Evolutionary conservation across 2,797 vertebrate species (phyloP).

Genomic region (Propithecus perrieri): DNA sequence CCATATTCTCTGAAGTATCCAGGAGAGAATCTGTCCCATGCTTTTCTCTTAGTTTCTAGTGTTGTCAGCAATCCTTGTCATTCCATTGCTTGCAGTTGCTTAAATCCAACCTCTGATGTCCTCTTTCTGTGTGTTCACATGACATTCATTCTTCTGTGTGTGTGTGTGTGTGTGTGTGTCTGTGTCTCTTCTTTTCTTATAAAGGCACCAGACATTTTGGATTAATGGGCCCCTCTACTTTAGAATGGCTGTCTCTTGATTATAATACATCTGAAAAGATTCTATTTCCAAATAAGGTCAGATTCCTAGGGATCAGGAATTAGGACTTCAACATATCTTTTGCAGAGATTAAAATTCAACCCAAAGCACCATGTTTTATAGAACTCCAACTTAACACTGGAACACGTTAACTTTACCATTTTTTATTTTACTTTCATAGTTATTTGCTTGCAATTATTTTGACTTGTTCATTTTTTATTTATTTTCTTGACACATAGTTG

Average conservation of each 20-base stretch:
- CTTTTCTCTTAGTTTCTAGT: neutral
- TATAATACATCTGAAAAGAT: neutral
- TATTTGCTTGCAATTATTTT: neutral
- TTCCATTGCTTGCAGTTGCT: neutral
- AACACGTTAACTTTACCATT: fast-evolving
- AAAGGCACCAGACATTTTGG: neutral
- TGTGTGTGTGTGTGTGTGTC: neutral
- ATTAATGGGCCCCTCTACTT: fast-evolving
- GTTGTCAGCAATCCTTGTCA: neutral
- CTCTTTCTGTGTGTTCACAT: neutral
- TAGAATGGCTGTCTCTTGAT: neutral
- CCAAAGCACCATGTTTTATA: neutral
- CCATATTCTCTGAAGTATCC: neutral
- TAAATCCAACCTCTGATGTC: neutral
- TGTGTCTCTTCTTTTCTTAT: neutral
- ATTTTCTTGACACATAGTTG: neutral
- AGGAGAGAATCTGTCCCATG: neutral
- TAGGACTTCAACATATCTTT: neutral
- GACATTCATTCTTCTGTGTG: neutral
- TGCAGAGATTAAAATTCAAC: neutral
- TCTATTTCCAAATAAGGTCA: neutral
- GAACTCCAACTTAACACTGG: neutral
- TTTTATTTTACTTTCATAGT: neutral
- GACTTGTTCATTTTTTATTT: neutral
- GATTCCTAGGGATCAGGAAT: neutral